These are phyloP conservation scores for Alfaro cultratus DNA, from an alignment of 2,797 vertebrate genomes.

Conservation along the genomic window DNA sequence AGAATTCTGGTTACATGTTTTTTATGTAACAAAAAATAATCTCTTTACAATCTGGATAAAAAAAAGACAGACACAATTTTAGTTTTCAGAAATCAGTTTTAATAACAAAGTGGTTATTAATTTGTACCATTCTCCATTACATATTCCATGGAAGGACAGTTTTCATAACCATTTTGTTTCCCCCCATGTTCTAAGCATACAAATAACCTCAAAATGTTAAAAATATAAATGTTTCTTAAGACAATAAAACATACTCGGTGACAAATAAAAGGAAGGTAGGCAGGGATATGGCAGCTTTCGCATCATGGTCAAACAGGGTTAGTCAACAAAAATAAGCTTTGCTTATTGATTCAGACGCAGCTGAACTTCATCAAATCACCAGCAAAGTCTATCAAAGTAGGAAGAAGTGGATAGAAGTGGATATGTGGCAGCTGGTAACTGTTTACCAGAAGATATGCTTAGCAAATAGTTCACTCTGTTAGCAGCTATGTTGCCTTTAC, in stretches of 20 bases:
- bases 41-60: background rate
- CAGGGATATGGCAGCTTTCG: conserved; percentile 75
- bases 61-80: conserved; percentile 46
- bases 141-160: conserved; percentile 73
- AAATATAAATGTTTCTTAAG: conserved; percentile 84
- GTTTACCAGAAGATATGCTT: conserved; percentile 61
- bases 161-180: conserved; percentile 69
- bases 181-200: conserved; percentile 69
- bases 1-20: too few species aligned
- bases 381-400: conserved; percentile 60
- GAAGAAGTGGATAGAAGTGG: conserved; percentile 66
- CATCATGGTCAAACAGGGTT: conserved; percentile 52
- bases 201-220: conserved; percentile 82
- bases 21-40: background rate
- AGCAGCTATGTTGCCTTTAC: conserved; percentile 56
- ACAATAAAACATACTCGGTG: conserved; percentile 71
- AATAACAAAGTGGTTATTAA: conserved; percentile 83
- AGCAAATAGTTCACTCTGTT: conserved; percentile 74
- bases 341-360: conserved; percentile 61
- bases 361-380: conserved; percentile 60
- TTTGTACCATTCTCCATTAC: conserved; percentile 78
- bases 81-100: conserved; percentile 73
- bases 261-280: conserved; percentile 68
- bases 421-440: conserved; percentile 71
- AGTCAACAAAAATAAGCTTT: conserved; percentile 58